Evolutionary conservation across 2,888 invertebrate species (phyloP).

Genomic region (Dryobotodes eremita): DNA sequence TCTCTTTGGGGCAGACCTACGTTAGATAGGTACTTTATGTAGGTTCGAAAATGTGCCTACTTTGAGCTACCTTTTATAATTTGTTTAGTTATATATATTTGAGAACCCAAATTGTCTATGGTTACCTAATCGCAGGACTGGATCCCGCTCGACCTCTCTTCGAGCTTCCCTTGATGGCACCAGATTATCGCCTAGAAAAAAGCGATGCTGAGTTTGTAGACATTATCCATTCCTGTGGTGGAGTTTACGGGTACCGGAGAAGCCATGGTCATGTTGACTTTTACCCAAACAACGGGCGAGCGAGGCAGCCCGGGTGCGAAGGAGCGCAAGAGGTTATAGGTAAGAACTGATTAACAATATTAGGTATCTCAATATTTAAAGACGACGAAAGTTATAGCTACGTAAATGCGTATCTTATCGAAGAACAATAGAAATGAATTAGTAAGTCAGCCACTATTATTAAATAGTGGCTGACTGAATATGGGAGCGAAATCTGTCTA

Average conservation of each 20-base stretch:
- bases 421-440: not conserved
- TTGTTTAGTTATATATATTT: not conserved
- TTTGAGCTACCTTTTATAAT: not conserved
- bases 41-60: not conserved
- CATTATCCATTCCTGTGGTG: constrained; percentile 93
- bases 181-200: constrained; percentile 88
- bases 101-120: not conserved
- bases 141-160: constrained; percentile 94
- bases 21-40: not conserved
- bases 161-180: constrained; percentile 84
- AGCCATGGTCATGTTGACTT: constrained; percentile 94
- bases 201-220: constrained; percentile 94
- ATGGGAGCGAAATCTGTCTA: not conserved
- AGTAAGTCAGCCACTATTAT: too few relatives aligned
- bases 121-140: constrained; percentile 77
- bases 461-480: too few relatives aligned
- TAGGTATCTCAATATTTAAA: not conserved
- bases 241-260: constrained; percentile 91
- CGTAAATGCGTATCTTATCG: not conserved
- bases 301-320: constrained; percentile 93
- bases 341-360: constrained; percentile 32
- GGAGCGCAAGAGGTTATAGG: constrained; percentile 84
- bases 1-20: not conserved
- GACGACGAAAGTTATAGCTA: not conserved
- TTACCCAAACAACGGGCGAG: constrained; percentile 93